Evolutionary conservation across 2,888 invertebrate species (phyloP), one percentile per base, ranked within the genome.

Genomic region (Amphipyra berbera): DNA sequence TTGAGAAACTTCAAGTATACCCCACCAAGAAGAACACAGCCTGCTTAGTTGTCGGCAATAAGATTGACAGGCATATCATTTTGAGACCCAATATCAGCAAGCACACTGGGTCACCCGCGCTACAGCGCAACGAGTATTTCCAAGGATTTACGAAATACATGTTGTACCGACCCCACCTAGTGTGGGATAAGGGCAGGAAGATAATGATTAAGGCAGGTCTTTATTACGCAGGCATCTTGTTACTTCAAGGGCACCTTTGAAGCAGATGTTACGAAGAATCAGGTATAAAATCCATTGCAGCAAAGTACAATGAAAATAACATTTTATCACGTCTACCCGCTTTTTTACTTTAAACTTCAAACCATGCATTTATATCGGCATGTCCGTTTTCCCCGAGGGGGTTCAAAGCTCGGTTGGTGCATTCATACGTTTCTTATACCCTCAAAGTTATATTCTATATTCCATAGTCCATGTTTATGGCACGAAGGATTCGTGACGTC

Each of bases 311-410:
- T 63, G 54, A 58, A 61, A 70, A 70, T 63, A 49, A 30, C 7
- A 61, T 78, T 66, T 61, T 59, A 77, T 77, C 69, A 64, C 74
- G 74, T 74, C 1, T 7, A 3, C 21, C 21, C 21, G 30, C 13
- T 13, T 33, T n/a, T 47, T 59, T 55, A 48, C 72, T 64, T 61
- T 69, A 56, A 67, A 64, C 52, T 75, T 69, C 61, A 57, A 61
- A 45, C 53, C 54, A 52, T 46, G 63, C 63, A 71, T 75, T 52
- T 50, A 59, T 76, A 76, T 64, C 59, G 49, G 64, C 68, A 76
- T 61, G 79, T 71, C 37, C 49, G 59, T 48, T 21, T n/a, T 55
- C 37, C 13, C 65, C 40, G 21, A 61, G 72, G 63, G 56, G 59
- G 58, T 58, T 59, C 44, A 56, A 70, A 48, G 33, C 53, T 15